phyloP scores from a whole-genome alignment of 1,140 invertebrate genomes.

The Magallana gigas region DNA sequence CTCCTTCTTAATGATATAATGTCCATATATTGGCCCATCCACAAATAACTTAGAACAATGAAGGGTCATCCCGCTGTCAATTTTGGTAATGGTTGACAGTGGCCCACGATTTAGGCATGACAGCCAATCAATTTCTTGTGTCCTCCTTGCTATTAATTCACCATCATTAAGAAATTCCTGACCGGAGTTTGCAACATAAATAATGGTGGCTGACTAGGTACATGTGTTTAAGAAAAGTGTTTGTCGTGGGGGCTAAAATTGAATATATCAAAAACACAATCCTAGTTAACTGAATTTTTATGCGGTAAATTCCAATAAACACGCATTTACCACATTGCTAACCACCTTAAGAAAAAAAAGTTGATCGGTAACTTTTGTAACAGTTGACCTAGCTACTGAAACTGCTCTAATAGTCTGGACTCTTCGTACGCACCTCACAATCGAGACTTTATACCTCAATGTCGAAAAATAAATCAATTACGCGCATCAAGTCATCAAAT shows the following conservation, averaged over 20 bases:
- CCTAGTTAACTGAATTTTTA: constrained; percentile 4
- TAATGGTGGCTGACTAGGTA: background rate
- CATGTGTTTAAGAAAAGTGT: background rate
- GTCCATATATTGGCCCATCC: constrained; percentile 34
- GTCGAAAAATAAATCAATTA: constrained; percentile 15
- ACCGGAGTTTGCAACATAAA: constrained; percentile 29
- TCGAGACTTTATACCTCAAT: background rate
- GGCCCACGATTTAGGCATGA: constrained; percentile 24
- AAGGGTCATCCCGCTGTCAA: constrained; percentile 8
- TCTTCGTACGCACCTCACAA: background rate
- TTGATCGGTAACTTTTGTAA: background rate
- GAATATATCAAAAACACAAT: background rate
- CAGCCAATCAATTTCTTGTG: constrained; percentile 37
- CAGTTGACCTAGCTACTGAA: background rate
- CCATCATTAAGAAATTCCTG: constrained; percentile 11
- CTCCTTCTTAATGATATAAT: constrained; percentile 34
- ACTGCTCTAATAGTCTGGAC: background rate
- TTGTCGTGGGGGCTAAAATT: background rate
- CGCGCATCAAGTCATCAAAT: constrained; percentile 4
- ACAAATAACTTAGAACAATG: constrained; percentile 34
- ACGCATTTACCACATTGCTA: constrained; percentile 15
- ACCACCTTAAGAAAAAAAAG: background rate
- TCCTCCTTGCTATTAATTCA: constrained; percentile 34
- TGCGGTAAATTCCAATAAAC: constrained; percentile 23
- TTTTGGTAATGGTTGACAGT: constrained; percentile 33